Percentiles rank a stretch among this genome's conserved stretches.
phyloP scores from a whole-genome alignment of 2,797 vertebrate genomes.

The Epinephelus coioides region DNA sequence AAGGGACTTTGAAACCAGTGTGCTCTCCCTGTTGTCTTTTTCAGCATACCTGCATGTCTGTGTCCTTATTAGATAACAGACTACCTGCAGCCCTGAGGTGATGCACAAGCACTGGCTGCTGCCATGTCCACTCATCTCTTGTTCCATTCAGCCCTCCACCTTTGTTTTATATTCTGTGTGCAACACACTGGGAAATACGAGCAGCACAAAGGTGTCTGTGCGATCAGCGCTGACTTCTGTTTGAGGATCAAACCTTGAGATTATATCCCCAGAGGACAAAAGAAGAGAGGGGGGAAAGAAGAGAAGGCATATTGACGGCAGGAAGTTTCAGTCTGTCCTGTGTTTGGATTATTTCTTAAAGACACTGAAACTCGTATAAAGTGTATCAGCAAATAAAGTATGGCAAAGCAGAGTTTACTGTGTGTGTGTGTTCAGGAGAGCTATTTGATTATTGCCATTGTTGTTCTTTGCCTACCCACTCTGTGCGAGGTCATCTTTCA shows the following conservation, averaged over 20 bases:
- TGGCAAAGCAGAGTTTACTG: neutral
- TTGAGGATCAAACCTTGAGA: constrained; percentile 67
- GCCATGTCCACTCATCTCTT: constrained; percentile 28
- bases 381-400: neutral
- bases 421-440: constrained; percentile 6
- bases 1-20: neutral
- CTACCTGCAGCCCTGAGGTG: constrained; percentile 40
- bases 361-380: neutral
- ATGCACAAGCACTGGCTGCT: constrained; percentile 13
- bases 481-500: constrained; percentile 56
- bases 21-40: constrained; percentile 5
- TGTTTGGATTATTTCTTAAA: constrained; percentile 10
- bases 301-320: neutral
- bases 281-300: constrained; percentile 3
- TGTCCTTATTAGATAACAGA: constrained; percentile 25
- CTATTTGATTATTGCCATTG: constrained; percentile 32
- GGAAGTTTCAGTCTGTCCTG: constrained; percentile 7
- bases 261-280: constrained; percentile 53
- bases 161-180: constrained; percentile 65
- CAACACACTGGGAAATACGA: constrained; percentile 50
- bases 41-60: constrained; percentile 10
- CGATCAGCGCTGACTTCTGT: constrained; percentile 61
- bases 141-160: neutral
- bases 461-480: constrained; percentile 28
- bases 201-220: constrained; percentile 56